A percentile compares a stretch with the other conserved stretches of the same genome.
Evolutionary conservation across 2,888 invertebrate genomes (phyloP).

Genomic region (Phrixothrix hirtus): DNA sequence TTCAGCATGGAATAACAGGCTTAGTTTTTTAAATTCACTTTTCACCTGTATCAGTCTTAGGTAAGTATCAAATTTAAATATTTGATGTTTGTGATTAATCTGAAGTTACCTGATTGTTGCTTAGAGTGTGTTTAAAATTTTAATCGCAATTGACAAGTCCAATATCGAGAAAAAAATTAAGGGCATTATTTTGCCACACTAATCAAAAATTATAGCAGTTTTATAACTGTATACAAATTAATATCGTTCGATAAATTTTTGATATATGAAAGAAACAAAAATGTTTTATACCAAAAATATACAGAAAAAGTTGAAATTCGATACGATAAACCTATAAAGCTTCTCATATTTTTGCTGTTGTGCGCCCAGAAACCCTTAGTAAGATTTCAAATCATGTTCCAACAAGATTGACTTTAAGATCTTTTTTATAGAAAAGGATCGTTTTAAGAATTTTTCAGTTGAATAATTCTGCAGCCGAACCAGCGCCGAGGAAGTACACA

Average conservation of each 20-base stretch:
- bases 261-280: background rate
- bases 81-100: no score
- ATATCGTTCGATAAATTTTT: background rate
- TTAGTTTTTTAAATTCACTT: no score
- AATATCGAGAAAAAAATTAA: no score
- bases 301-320: background rate
- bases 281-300: background rate
- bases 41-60: no score
- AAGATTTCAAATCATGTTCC: slow-evolving; percentile 28
- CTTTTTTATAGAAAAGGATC: slow-evolving; percentile 30
- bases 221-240: background rate
- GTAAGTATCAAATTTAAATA: no score
- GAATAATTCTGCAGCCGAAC: slow-evolving; percentile 22
- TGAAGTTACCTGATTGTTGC: no score
- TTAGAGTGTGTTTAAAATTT: no score
- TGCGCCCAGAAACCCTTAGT: slow-evolving; percentile 4
- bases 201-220: no score
- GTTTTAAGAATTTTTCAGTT: slow-evolving; percentile 24
- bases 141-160: no score
- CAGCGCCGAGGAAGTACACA: slow-evolving; percentile 12
- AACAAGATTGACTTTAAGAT: slow-evolving; percentile 29
- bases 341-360: slow-evolving; percentile 18
- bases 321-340: slow-evolving; percentile 22
- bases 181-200: no score
- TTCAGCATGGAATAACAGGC: no score